Evolutionary conservation across 1,140 invertebrate species (phyloP).

Genomic region (Trichomalopsis sarcophagae): DNA sequence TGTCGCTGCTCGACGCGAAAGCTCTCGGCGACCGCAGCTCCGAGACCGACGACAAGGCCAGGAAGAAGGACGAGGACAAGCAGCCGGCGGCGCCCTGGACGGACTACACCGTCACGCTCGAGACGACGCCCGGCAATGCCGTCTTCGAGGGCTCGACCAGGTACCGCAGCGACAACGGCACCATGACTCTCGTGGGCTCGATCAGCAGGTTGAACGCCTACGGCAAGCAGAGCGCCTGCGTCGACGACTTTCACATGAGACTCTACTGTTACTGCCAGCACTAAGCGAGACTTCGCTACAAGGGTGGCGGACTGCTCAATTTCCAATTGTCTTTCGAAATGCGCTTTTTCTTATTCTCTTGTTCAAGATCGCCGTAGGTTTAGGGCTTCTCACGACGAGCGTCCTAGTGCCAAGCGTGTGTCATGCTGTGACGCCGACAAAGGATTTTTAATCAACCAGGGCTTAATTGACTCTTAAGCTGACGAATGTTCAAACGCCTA

Average conservation of each 20-base stretch:
- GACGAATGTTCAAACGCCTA: no score
- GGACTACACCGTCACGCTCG: slow-evolving; percentile 81
- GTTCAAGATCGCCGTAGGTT: no score
- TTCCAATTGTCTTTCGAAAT: neutral
- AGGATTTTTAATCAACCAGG: no score
- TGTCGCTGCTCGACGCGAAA: slow-evolving; percentile 76
- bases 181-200: slow-evolving; percentile 76
- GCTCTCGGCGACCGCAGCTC: slow-evolving; percentile 74
- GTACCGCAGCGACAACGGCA: slow-evolving; percentile 65
- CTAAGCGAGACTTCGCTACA: neutral
- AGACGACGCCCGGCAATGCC: slow-evolving; percentile 81
- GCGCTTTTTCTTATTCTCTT: no score
- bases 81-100: slow-evolving; percentile 66
- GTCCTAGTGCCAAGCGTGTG: no score
- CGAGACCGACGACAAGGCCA: slow-evolving; percentile 70
- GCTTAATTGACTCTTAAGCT: no score
- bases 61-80: slow-evolving; percentile 67
- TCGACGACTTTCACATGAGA: slow-evolving; percentile 84
- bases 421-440: no score
- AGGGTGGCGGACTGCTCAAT: neutral
- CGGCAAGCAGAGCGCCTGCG: slow-evolving; percentile 85
- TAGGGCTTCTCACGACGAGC: no score
- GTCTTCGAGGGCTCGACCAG: slow-evolving; percentile 86
- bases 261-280: slow-evolving; percentile 84
- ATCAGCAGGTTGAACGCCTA: slow-evolving; percentile 90